These are phyloP conservation scores for Anabas testudineus DNA, from an alignment of 2,797 vertebrate species.

Conservation along the genomic window DNA sequence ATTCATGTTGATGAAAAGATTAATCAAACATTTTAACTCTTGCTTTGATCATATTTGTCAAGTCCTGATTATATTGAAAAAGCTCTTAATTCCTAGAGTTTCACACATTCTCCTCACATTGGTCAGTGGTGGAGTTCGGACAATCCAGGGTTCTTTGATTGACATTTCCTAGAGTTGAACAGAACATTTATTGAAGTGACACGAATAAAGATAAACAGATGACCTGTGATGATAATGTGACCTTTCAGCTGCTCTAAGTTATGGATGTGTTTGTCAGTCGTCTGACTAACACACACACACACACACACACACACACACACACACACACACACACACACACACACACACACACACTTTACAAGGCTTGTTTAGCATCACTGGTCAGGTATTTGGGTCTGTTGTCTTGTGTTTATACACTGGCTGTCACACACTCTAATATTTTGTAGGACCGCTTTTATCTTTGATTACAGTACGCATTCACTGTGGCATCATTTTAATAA, in stretches of 20 bases:
- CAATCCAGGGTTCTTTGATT: not conserved
- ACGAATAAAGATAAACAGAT: slow-evolving; percentile 22
- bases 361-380: slow-evolving; percentile 19
- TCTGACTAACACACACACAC: slow-evolving; percentile 5
- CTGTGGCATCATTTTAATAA: too few species aligned
- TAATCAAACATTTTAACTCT: not conserved
- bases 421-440: too few species aligned
- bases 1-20: slow-evolving; percentile 6
- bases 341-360: slow-evolving; percentile 12
- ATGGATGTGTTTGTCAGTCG: slow-evolving; percentile 6
- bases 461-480: too few species aligned
- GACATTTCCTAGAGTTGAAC: not conserved
- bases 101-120: not conserved
- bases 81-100: slow-evolving; percentile 4
- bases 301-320: slow-evolving; percentile 13
- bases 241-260: slow-evolving; percentile 10
- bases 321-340: slow-evolving; percentile 13
- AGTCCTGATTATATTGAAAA: not conserved
- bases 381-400: not conserved
- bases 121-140: too few species aligned
- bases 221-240: not conserved
- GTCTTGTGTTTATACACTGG: slow-evolving; percentile 39
- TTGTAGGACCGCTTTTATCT: too few species aligned
- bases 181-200: not conserved
- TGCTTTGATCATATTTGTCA: slow-evolving; percentile 32